phyloP scores from a whole-genome alignment of 2,797 vertebrate species.

The Muraenolepis orangiensis region DNA sequence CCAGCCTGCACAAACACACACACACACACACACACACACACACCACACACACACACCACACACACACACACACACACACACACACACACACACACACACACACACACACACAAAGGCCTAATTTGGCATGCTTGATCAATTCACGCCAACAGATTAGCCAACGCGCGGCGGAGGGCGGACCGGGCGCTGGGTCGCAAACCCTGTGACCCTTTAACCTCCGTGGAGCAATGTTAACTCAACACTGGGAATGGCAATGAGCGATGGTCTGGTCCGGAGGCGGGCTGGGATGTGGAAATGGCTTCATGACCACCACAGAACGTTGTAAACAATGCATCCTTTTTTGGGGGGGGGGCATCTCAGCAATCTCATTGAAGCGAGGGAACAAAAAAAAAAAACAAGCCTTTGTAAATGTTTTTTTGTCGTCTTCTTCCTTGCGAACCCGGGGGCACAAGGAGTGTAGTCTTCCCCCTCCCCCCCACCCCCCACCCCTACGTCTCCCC shows the following conservation, averaged over 20 bases:
- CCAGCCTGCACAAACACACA: constrained; percentile 60
- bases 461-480: constrained; percentile 73
- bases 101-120: constrained; percentile 62
- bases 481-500: too few relatives aligned
- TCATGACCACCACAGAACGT: constrained; percentile 64
- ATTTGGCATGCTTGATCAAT: constrained; percentile 69
- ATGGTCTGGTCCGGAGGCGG: constrained; percentile 33
- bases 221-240: constrained; percentile 20
- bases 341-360: constrained; percentile 59
- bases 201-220: constrained; percentile 48
- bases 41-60: too few relatives aligned
- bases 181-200: constrained; percentile 47
- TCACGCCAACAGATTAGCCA: constrained; percentile 53
- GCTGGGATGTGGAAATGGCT: constrained; percentile 64
- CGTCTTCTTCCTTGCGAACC: constrained; percentile 32
- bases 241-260: constrained; percentile 2
- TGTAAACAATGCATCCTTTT: constrained; percentile 71
- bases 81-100: constrained; percentile 64
- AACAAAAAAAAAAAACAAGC: constrained; percentile 65
- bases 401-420: constrained; percentile 60
- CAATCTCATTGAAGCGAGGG: constrained; percentile 56
- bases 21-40: constrained; percentile 56
- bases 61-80: constrained; percentile 64
- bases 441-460: constrained; percentile 67
- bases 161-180: constrained; percentile 45